Conservation (phyloP, 2,888 invertebrate genomes). For the Electrophaes corylata region DNA sequence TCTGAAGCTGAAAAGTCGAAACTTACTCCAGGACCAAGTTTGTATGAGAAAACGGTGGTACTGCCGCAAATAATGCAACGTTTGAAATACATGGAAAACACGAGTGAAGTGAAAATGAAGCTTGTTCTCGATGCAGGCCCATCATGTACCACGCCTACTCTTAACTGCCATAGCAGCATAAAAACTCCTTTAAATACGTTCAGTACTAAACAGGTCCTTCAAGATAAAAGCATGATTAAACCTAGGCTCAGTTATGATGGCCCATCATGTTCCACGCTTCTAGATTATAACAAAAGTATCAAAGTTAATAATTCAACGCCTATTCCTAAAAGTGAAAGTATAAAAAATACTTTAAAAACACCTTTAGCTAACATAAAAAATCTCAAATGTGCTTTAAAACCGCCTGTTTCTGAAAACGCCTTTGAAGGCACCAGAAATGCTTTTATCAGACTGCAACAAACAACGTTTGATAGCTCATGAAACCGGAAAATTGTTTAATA, state of each 20-base stretch:
- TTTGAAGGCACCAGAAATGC: slow-evolving; percentile 19
- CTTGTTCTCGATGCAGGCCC: slow-evolving; percentile 34
- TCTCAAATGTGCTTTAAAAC: not conserved
- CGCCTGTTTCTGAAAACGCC: not conserved
- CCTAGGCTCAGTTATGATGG: not conserved
- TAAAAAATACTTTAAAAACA: not conserved
- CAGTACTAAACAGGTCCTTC: not conserved
- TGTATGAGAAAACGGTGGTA: slow-evolving; percentile 49
- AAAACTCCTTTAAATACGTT: not conserved
- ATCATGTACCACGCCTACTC: not conserved
- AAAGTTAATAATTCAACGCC: not conserved
- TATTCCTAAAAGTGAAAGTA: not conserved
- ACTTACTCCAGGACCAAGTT: slow-evolving; percentile 51
- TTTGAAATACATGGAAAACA: slow-evolving; percentile 39
- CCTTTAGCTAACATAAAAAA: not conserved
- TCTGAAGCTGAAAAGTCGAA: slow-evolving; percentile 37
- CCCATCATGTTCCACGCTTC: not conserved
- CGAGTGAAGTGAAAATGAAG: slow-evolving; percentile 27
- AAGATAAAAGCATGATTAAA: not conserved
- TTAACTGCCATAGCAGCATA: not conserved
- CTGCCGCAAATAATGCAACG: slow-evolving; percentile 53
- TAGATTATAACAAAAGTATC: not conserved
- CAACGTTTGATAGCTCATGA: slow-evolving; percentile 33
- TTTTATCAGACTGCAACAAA: slow-evolving; percentile 52
- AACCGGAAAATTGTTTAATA: not conserved